Base-by-base conservation (phyloP, 1,140 invertebrate species). In the Trichonephila inaurata region DNA sequence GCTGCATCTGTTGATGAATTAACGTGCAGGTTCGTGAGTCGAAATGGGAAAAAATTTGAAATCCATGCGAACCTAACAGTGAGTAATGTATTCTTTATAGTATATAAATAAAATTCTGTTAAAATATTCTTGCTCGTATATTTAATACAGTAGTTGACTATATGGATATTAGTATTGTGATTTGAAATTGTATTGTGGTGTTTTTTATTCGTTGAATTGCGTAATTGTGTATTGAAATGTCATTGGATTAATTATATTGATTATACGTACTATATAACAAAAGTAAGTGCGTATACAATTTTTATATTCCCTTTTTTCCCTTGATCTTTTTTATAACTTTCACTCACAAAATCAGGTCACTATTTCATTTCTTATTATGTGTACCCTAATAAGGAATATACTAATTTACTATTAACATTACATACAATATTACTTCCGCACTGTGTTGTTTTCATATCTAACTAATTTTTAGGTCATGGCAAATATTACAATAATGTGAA, bases 41-140 rank as follows among this genome's bases (percentile, higher is more conserved):
- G 97, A 96, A 98, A 97, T 97, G 98, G 98, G 95, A 98, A 98
- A 96, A 98, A 98, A 96, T 99, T 98, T 96, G 98, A 98, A 96
- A 99, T 99, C 95, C 98, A 99, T 96, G 99, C 99, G 93, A 99
- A 99, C 96, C 99, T 99, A 96, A 99, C 98, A 96, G 98, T 99
- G 97, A 98, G 95, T 95, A 58, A 24, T 85, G 16, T 28, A n/a
- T 16, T n/a, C 33, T 16, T 61, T 6, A 51, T 18, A 16, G 18
- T 85, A 40, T 40, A 40, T 87, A 8, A 24, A 7, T 88, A 6
- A 18, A 88, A 33, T 88, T 18, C 40, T 77, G 28, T 40, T 33
- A 19, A 40, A 19, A 19, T 33, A 77, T 40, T 40, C 3, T 33
- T 33, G 33, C 33, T 14, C 28, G 14, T 51, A 51, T 51, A 0